Percentiles rank a stretch among this genome's conserved stretches.
phyloP scores from a whole-genome alignment of 2,113 vertebrate genomes.

The Phalacrocorax pelagicus region DNA sequence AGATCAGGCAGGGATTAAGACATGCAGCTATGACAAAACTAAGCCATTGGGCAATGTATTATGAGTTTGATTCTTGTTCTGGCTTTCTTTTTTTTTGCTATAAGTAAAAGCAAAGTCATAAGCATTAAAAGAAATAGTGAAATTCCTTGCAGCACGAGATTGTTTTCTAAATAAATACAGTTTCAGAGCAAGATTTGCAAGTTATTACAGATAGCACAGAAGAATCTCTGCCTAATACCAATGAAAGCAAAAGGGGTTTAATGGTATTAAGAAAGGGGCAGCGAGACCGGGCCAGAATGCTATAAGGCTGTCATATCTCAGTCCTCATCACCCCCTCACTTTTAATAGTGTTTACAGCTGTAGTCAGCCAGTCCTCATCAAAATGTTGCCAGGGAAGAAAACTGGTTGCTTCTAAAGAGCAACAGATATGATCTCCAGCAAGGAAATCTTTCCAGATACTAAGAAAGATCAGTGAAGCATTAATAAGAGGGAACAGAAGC shows the following conservation, averaged over 20 bases:
- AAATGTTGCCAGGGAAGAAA: not conserved
- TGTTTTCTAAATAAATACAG: not conserved
- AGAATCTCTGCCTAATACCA: not conserved
- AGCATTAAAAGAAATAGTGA: not conserved
- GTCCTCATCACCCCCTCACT: not conserved
- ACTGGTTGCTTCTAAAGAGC: not conserved
- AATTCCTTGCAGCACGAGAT: not conserved
- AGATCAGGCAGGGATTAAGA: not conserved
- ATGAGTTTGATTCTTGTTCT: not conserved
- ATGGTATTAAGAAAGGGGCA: not conserved
- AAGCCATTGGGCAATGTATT: not conserved
- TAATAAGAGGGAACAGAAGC: constrained; percentile 2
- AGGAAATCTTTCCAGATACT: not conserved
- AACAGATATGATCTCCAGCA: not conserved
- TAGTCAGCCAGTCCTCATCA: not conserved
- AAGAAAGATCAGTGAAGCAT: not conserved
- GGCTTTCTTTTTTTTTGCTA: not conserved
- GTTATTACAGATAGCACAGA: not conserved
- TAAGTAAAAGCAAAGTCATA: not conserved
- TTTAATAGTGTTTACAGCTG: not conserved
- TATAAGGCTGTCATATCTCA: not conserved
- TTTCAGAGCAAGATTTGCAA: not conserved
- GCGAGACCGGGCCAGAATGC: not conserved
- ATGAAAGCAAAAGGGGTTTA: not conserved
- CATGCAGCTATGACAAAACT: not conserved